Conservation (phyloP, 2,113 vertebrate species). For the Pterocles gutturalis region DNA sequence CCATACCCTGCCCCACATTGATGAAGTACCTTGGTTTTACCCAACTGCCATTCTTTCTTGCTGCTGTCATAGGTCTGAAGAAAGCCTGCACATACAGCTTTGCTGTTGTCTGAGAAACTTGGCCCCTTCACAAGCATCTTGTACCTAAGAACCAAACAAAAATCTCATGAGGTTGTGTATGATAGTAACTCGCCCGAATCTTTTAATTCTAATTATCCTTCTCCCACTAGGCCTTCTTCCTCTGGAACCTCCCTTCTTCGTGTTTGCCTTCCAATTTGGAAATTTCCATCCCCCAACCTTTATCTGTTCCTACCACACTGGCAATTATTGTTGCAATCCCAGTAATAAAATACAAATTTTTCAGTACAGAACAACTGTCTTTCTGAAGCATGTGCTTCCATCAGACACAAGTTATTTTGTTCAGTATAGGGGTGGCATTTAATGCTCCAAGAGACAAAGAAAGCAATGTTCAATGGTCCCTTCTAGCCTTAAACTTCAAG, state of each 20-base stretch:
- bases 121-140: slow-evolving; percentile 82
- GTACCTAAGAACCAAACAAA: slow-evolving; percentile 80
- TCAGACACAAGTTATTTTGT: slow-evolving; percentile 50
- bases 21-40: slow-evolving; percentile 88
- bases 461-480: slow-evolving; percentile 26
- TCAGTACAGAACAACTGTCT: slow-evolving; percentile 23
- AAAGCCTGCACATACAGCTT: slow-evolving; percentile 78
- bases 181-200: background rate
- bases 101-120: slow-evolving; percentile 65
- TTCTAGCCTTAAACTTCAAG: slow-evolving; percentile 37
- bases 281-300: slow-evolving; percentile 24
- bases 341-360: slow-evolving; percentile 48
- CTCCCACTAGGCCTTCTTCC: background rate
- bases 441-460: slow-evolving; percentile 33
- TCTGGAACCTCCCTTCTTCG: background rate
- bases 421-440: slow-evolving; percentile 9
- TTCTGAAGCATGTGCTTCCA: slow-evolving; percentile 44
- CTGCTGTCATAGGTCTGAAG: slow-evolving; percentile 78
- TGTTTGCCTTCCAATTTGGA: slow-evolving; percentile 26
- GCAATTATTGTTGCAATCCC: slow-evolving; percentile 29
- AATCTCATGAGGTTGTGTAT: background rate
- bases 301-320: slow-evolving; percentile 13
- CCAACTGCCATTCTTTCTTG: slow-evolving; percentile 87
- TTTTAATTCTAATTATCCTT: slow-evolving; percentile 21
- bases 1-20: background rate